phyloP scores from a whole-genome alignment of 2,888 invertebrate species.

The Brachypalpus laphriformis region DNA sequence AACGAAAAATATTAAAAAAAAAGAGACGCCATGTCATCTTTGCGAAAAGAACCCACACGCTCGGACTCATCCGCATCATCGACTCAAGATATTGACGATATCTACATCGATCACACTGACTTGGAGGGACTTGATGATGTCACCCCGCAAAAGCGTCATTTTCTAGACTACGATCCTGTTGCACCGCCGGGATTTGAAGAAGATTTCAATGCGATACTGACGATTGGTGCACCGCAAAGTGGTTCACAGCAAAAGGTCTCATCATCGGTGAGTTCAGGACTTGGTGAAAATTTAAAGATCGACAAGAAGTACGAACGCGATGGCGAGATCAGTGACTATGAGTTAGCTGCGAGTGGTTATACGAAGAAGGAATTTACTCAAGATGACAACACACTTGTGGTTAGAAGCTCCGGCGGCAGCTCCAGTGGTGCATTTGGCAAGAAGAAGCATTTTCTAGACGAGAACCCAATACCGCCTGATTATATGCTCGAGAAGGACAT shows the following conservation, averaged over 20 bases:
- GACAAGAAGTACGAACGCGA: slow-evolving; percentile 82
- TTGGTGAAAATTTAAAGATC: slow-evolving; percentile 81
- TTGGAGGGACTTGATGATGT: slow-evolving; percentile 78
- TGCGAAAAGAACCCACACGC: slow-evolving; percentile 58
- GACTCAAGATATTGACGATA: slow-evolving; percentile 69
- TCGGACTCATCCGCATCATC: slow-evolving; percentile 67
- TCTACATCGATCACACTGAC: slow-evolving; percentile 66
- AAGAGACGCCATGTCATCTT: slow-evolving; percentile 58
- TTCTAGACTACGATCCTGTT: slow-evolving; percentile 86
- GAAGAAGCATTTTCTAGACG: slow-evolving; percentile 82
- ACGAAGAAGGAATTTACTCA: slow-evolving; percentile 82
- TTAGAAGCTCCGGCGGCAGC: slow-evolving; percentile 38
- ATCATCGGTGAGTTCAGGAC: slow-evolving; percentile 52
- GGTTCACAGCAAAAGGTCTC: slow-evolving; percentile 34
- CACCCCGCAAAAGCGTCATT: slow-evolving; percentile 84
- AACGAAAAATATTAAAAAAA: slow-evolving; percentile 8
- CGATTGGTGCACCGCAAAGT: slow-evolving; percentile 54
- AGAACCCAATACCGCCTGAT: slow-evolving; percentile 83
- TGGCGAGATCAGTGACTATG: slow-evolving; percentile 82
- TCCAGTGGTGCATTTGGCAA: slow-evolving; percentile 74
- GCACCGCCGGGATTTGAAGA: slow-evolving; percentile 84
- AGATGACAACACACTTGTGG: slow-evolving; percentile 79
- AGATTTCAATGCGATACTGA: slow-evolving; percentile 74
- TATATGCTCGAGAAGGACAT: slow-evolving; percentile 81
- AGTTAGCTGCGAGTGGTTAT: slow-evolving; percentile 82